Evolutionary conservation across 2,888 invertebrate genomes (phyloP).

Genomic region (Trissonchulus latispiculum): DNA sequence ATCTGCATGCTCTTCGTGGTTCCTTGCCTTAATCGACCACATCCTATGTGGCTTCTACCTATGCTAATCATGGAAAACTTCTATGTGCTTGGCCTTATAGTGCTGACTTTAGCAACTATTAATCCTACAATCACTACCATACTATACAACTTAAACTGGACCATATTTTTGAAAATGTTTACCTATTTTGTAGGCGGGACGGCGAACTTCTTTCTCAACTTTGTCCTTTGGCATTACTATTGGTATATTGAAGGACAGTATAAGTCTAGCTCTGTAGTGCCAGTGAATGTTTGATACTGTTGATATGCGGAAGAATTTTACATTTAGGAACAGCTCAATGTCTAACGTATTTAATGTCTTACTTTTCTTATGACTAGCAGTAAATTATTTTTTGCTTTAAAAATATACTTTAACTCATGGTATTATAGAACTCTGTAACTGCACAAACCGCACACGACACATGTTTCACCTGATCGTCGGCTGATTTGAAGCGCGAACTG

Average conservation of each 20-base stretch:
- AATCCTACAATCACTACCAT: slow-evolving; percentile 16
- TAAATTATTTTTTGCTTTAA: too few species aligned
- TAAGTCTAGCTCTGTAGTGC: background rate
- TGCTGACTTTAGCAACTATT: slow-evolving; percentile 17
- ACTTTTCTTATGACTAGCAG: too few species aligned
- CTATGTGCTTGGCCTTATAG: slow-evolving; percentile 17
- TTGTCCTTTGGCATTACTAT: slow-evolving; percentile 23
- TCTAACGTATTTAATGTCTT: too few species aligned
- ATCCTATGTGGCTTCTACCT: slow-evolving; percentile 14
- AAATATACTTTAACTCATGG: too few species aligned
- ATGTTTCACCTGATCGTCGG: too few species aligned
- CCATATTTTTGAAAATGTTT: slow-evolving; percentile 10
- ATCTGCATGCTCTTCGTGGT: slow-evolving; percentile 10
- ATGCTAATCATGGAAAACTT: slow-evolving; percentile 17
- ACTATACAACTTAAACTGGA: slow-evolving; percentile 5
- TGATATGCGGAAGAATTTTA: too few species aligned
- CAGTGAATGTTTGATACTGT: background rate
- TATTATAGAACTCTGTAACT: too few species aligned
- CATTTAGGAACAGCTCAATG: too few species aligned
- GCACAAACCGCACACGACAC: too few species aligned
- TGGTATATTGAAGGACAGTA: slow-evolving; percentile 20
- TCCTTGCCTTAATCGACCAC: slow-evolving; percentile 5
- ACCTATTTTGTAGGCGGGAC: slow-evolving; percentile 15
- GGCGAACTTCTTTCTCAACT: slow-evolving; percentile 20
- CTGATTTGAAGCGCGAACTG: too few species aligned